Conservation (phyloP, 92 coral and sea anemone species). For the Bergia sp. region DNA sequence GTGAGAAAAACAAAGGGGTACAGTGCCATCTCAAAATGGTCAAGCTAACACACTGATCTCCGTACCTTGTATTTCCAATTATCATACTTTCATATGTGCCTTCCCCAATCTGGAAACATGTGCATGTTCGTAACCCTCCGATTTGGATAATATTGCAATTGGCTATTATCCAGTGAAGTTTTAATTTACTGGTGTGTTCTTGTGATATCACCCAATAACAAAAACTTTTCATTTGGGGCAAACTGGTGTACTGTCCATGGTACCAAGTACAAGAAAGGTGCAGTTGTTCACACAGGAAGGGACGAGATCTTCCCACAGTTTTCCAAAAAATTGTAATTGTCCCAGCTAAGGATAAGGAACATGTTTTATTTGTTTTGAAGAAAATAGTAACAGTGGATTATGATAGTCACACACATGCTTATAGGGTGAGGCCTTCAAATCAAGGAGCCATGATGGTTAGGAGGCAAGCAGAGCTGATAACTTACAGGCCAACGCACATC, state of each 20-base stretch:
- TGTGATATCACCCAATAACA: too few species aligned
- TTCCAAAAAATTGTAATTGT: constrained; percentile 47
- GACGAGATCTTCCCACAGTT: constrained; percentile 55
- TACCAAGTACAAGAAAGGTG: constrained; percentile 54
- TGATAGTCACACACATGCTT: constrained; percentile 57
- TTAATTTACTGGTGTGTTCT: too few species aligned
- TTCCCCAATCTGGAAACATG: too few species aligned
- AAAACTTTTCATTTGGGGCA: neutral
- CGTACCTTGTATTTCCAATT: too few species aligned
- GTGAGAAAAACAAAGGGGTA: too few species aligned
- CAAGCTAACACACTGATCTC: too few species aligned
- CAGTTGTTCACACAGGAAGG: constrained; percentile 48
- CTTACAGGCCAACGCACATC: constrained; percentile 17
- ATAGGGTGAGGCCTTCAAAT: constrained; percentile 22
- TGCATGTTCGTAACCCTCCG: too few species aligned
- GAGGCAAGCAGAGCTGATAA: neutral
- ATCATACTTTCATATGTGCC: too few species aligned
- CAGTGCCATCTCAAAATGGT: too few species aligned
- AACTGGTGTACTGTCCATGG: constrained; percentile 53
- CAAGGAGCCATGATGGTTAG: constrained; percentile 35
- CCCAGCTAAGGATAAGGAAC: constrained; percentile 39
- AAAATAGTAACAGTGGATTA: constrained; percentile 23
- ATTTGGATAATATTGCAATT: too few species aligned
- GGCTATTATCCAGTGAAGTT: too few species aligned
- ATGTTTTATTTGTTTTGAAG: constrained; percentile 44